These are phyloP conservation scores for Homalodisca vitripennis DNA, from an alignment of 1,140 invertebrate species.

Conservation along the genomic window DNA sequence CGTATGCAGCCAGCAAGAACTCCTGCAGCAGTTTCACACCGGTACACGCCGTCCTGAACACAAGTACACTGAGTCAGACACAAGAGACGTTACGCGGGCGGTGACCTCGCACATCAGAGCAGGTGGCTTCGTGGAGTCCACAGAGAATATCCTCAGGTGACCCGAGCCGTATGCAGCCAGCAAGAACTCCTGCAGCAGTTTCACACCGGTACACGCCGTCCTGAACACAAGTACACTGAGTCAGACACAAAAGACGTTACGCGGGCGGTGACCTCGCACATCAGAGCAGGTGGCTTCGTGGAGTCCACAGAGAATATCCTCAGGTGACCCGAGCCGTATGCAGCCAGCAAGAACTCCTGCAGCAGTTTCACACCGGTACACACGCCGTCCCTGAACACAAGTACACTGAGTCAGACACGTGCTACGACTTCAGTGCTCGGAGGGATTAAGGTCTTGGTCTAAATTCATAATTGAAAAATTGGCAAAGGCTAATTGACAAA, in stretches of 20 bases:
- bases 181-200: constrained; percentile 43
- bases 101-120: constrained; percentile 48
- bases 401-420: no score
- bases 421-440: no score
- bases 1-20: constrained; percentile 49
- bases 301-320: constrained; percentile 44
- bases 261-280: constrained; percentile 52
- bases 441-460: no score
- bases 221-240: no score
- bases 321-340: constrained; percentile 53
- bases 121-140: constrained; percentile 21
- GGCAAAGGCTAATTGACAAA: no score
- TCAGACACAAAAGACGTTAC: no score
- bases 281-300: constrained; percentile 37
- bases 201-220: constrained; percentile 40
- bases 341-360: constrained; percentile 46
- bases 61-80: no score
- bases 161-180: constrained; percentile 52
- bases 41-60: constrained; percentile 41
- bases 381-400: no score
- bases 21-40: constrained; percentile 40
- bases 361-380: constrained; percentile 41
- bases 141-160: constrained; percentile 49
- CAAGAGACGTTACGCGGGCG: no score
- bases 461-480: no score